Evolutionary conservation across 1,140 invertebrate genomes (phyloP), one percentile per base, ranked within the genome.

Genomic region (Glomeris maerens): DNA sequence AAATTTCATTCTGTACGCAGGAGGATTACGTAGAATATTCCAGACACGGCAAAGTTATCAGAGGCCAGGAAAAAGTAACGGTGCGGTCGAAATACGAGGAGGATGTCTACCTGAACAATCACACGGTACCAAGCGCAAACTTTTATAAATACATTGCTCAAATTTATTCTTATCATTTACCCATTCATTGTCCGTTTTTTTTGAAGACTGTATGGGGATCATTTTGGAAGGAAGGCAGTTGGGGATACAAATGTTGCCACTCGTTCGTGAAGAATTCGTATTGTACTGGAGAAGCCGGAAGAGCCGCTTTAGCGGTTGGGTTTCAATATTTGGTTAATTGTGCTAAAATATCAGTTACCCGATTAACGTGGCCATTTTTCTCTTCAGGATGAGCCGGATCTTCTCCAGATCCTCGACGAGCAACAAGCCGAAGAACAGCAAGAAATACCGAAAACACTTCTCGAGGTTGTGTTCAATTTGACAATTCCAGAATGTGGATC

Each of bases 11-110:
- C 49, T 42, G 17, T 13, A n/a, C 45, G n/a, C 46, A 70, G 62
- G 94, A 98, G 68, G 77, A 89, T 61, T 98, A 98, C 67, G 78
- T 89, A 1, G 89, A 97, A 66, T 99, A 98, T 72, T 94, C 91
- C 7, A 69, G 93, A 52, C 84, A 84, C 61, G 95, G 95, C 36
- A 86, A 91, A 59, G 67, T 87, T 28, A 68, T 82, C 5, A 81
- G 81, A 67, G 91, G 93, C 0, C 77, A 83, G 49, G 92, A 98
- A 62, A 89, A 89, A 62, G 77, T 81, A 52, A 70, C 84, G 0
- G 77, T 94, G 4, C 74, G 81, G 64, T 95, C 81, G 13, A 83
- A 82, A 63, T 98, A 96, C 66, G 91, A 96, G 66, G 95, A 99
- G 72, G 94, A 98, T 70, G 74, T 92, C 13, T 78, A 80, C 54